These are phyloP conservation scores for Piscicola geometra DNA, from an alignment of 2,888 invertebrate species.

Conservation along the genomic window DNA sequence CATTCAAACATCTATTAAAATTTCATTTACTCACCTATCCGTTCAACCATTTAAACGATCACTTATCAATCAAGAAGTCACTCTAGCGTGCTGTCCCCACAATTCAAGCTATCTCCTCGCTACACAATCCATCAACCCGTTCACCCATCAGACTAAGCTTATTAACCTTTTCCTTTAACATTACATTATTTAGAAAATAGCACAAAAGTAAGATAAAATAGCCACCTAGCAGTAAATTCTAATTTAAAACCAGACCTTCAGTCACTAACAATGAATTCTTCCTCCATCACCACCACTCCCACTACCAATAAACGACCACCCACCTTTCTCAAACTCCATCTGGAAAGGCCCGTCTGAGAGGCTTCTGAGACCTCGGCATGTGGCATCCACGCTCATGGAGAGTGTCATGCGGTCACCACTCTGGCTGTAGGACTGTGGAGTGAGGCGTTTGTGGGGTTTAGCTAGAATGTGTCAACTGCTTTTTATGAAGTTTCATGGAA, in stretches of 20 bases:
- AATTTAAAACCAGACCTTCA: too few species aligned
- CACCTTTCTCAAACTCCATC: slow-evolving; percentile 76
- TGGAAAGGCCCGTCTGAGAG: slow-evolving; percentile 80
- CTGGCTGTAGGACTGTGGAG: slow-evolving; percentile 50
- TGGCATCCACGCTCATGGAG: slow-evolving; percentile 56
- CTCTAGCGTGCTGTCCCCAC: slow-evolving; percentile 2
- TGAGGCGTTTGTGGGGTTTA: too few species aligned
- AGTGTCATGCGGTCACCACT: slow-evolving; percentile 52
- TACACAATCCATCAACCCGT: background rate
- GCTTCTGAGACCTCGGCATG: slow-evolving; percentile 64
- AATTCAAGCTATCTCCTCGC: background rate
- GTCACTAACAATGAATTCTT: too few species aligned
- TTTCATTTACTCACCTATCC: background rate
- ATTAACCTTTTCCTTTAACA: slow-evolving; percentile 2
- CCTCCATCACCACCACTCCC: background rate
- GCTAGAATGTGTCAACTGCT: too few species aligned
- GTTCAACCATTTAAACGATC: slow-evolving; percentile 10
- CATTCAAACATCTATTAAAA: background rate
- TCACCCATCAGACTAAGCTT: background rate
- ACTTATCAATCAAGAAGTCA: slow-evolving; percentile 10
- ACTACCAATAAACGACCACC: background rate
- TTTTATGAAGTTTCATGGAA: too few species aligned
- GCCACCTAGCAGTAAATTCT: too few species aligned
- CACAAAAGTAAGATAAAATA: too few species aligned
- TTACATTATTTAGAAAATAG: background rate